phyloP scores from a whole-genome alignment of 2,113 vertebrate genomes.

The Istiophorus platypterus region DNA sequence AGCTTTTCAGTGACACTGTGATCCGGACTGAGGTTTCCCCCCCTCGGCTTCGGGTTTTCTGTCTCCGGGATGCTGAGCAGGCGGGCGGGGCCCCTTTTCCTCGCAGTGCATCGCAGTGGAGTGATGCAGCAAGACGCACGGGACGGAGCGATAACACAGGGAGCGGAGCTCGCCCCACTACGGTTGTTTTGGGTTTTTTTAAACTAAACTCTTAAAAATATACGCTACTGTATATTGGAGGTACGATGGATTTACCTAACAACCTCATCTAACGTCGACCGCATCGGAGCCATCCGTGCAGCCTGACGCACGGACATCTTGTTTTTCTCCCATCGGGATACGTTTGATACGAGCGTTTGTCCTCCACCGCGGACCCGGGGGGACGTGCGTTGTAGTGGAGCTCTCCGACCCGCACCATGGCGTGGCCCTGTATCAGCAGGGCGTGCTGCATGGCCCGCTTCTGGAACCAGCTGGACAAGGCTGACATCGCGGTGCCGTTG shows the following conservation, averaged over 20 bases:
- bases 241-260: constrained; percentile 53
- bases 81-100: constrained; percentile 80
- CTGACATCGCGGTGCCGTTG: constrained; percentile 95
- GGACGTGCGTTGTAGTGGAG: neutral
- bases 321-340: constrained; percentile 26
- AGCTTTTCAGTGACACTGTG: no score
- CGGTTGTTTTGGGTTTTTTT: neutral
- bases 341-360: neutral
- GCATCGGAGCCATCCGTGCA: constrained; percentile 12
- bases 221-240: neutral
- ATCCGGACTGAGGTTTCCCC: no score
- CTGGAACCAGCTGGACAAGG: constrained; percentile 98
- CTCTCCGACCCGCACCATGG: constrained; percentile 83
- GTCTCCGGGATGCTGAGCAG: constrained; percentile 79
- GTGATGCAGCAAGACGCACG: constrained; percentile 60
- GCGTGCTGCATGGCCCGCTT: constrained; percentile 98
- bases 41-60: constrained; percentile 32
- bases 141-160: constrained; percentile 45
- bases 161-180: neutral
- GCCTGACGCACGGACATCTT: constrained; percentile 69
- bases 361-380: neutral
- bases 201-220: neutral
- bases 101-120: constrained; percentile 65
- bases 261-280: constrained; percentile 16
- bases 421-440: constrained; percentile 97